Conservation (phyloP, 2,113 vertebrate species). For the Falco punctatus region DNA sequence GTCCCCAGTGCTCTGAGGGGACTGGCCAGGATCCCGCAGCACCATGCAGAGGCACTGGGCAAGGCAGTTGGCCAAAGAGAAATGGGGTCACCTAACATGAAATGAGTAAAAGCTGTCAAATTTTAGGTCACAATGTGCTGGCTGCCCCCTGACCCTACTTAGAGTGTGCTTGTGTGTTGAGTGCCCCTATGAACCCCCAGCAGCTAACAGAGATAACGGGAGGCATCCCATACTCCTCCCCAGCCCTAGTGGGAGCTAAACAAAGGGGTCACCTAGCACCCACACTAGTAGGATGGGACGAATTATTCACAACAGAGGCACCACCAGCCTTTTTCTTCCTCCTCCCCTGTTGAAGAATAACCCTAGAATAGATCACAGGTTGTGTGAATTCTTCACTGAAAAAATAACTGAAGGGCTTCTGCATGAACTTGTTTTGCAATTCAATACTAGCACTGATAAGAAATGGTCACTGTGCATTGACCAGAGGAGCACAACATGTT, state of each 20-base stretch:
- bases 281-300: background rate
- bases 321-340: background rate
- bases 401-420: slow-evolving; percentile 19
- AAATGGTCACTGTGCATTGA: background rate
- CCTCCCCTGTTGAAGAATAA: background rate
- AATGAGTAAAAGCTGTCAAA: slow-evolving; percentile 44
- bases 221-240: background rate
- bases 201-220: background rate
- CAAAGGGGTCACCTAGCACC: slow-evolving; percentile 17
- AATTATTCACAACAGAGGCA: slow-evolving; percentile 52
- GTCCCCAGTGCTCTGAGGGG: background rate
- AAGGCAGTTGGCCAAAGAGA: background rate
- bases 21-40: background rate
- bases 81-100: background rate
- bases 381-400: slow-evolving; percentile 1
- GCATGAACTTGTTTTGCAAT: slow-evolving; percentile 46
- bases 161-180: slow-evolving; percentile 20
- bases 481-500: background rate
- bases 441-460: slow-evolving; percentile 9
- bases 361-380: background rate
- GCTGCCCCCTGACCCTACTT: slow-evolving; percentile 45
- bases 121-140: slow-evolving; percentile 57
- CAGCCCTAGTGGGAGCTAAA: background rate
- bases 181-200: slow-evolving; percentile 55
- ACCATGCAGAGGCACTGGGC: background rate